phyloP scores from a whole-genome alignment of 2,113 vertebrate species.

The Desmodus rotundus region DNA sequence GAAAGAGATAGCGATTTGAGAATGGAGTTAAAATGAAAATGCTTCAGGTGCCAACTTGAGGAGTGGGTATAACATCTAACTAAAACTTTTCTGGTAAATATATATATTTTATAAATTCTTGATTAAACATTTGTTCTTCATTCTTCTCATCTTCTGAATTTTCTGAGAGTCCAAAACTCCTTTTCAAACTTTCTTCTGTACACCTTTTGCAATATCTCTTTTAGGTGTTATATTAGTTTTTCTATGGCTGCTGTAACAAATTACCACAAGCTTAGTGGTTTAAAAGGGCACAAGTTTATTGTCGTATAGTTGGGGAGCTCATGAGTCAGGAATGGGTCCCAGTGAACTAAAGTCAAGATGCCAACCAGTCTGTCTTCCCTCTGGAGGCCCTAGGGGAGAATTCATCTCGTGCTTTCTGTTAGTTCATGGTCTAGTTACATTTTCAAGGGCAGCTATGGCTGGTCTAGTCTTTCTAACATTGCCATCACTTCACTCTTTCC shows the following conservation, averaged over 20 bases:
- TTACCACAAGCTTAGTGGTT: not conserved
- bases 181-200: not conserved
- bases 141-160: not conserved
- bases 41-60: not conserved
- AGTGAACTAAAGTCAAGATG: not conserved
- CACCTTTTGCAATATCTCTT: not conserved
- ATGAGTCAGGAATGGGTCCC: not conserved
- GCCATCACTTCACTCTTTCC: not conserved
- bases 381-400: not conserved
- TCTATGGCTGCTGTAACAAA: not conserved
- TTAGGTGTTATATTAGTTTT: not conserved
- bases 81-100: not conserved
- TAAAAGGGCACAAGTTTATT: not conserved
- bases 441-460: not conserved
- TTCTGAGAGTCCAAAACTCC: not conserved
- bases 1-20: not conserved
- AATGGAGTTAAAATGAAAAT: not conserved
- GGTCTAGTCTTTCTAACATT: not conserved
- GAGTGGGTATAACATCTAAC: not conserved
- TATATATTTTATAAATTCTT: not conserved
- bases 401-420: not conserved
- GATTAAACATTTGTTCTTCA: not conserved
- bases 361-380: rapidly evolving
- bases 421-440: not conserved
- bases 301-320: not conserved